phyloP scores from a whole-genome alignment of 2,113 vertebrate genomes.

The Prunella fulvescens region DNA sequence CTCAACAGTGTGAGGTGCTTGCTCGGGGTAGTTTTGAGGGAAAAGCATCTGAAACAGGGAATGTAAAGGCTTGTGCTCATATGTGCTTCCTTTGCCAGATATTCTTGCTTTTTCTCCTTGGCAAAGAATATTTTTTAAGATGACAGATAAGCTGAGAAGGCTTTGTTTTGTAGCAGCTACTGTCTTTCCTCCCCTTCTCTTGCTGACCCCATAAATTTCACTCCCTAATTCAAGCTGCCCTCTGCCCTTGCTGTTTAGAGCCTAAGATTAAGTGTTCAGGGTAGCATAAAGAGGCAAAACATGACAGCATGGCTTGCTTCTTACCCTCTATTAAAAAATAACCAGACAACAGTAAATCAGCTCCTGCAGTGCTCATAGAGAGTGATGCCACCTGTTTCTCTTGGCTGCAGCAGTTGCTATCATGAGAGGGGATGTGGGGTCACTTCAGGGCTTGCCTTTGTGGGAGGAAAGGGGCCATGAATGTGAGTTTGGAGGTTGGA shows the following conservation, averaged over 20 bases:
- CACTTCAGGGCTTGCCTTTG: not conserved
- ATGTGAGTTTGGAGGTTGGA: not conserved
- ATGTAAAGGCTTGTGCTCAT: not conserved
- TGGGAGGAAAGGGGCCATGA: not conserved
- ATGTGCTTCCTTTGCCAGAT: not conserved
- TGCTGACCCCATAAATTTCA: not conserved
- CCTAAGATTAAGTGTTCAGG: conserved; percentile 18
- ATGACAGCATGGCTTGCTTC: not conserved
- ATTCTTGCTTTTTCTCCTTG: not conserved
- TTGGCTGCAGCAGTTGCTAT: not conserved
- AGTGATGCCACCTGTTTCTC: conserved; percentile 26
- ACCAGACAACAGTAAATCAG: conserved; percentile 30
- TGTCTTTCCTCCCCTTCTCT: not conserved
- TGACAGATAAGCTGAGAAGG: not conserved
- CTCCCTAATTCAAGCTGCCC: not conserved
- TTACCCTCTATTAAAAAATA: conserved; percentile 51
- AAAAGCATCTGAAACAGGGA: not conserved
- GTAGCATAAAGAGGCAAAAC: not conserved
- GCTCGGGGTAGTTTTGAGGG: not conserved
- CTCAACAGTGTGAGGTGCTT: not conserved
- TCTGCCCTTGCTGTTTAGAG: not conserved
- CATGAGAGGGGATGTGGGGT: not conserved
- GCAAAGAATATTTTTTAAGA: not conserved
- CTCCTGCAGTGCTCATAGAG: not conserved
- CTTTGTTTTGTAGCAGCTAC: not conserved